phyloP scores from a whole-genome alignment of 2,797 vertebrate genomes.

The Enteromius viviparus region DNA sequence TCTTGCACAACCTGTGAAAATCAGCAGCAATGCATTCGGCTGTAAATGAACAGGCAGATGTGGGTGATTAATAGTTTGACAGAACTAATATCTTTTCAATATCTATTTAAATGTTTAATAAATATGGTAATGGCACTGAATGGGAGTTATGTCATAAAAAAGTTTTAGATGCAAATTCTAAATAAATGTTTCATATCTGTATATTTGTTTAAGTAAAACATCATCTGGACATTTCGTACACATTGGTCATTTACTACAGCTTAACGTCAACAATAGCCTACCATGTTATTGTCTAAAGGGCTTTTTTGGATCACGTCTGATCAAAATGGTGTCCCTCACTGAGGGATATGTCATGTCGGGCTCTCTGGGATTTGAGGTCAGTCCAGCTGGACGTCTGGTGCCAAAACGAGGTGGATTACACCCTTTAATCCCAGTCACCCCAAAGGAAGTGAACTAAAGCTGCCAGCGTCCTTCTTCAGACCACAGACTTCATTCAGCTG shows the following conservation, averaged over 20 bases:
- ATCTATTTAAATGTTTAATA: background rate
- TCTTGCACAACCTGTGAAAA: background rate
- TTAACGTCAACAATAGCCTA: background rate
- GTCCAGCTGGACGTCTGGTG: constrained; percentile 63
- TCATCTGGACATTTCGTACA: no score
- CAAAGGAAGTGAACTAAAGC: constrained; percentile 60
- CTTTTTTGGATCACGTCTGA: constrained; percentile 6
- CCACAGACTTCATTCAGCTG: constrained; percentile 44
- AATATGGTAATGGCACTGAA: background rate
- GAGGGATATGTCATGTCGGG: constrained; percentile 39
- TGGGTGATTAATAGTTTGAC: no score
- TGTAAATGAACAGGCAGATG: background rate
- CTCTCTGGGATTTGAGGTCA: constrained; percentile 58
- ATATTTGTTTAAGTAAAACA: background rate
- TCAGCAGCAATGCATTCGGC: background rate
- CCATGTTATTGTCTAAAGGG: constrained; percentile 4
- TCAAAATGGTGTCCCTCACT: constrained; percentile 34
- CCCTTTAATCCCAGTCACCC: constrained; percentile 59
- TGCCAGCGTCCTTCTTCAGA: constrained; percentile 49
- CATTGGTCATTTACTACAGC: background rate
- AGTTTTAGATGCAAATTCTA: background rate
- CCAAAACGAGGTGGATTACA: constrained; percentile 62
- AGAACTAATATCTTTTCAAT: no score
- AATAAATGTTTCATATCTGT: background rate
- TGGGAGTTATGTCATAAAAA: background rate